Base-by-base conservation (phyloP, 2,888 invertebrate species). In the Seladonia tumulorum region DNA sequence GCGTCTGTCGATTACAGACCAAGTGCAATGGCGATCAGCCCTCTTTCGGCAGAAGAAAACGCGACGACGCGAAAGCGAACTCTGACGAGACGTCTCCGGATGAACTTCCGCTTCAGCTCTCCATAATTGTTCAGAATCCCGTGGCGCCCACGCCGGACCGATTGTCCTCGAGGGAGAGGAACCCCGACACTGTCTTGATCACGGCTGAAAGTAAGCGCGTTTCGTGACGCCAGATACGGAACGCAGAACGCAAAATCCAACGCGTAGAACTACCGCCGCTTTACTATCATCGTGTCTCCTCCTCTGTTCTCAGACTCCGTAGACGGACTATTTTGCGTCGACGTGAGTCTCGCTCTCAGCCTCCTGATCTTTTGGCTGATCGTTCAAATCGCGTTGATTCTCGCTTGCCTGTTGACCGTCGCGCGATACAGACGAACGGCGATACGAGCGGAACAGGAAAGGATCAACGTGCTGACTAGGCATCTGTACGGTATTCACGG, bases 331-430 rank as follows among this genome's bases (percentile, higher is more conserved):
- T 96, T 96, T 85, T 97, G 97, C 94, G 95, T 97, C 42, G 97
- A 97, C 91, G 96, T 97, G 91, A 95, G 96, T 68, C 94, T 98
- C 76, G 95, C 97, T 47, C 96, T 97, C 85, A 97, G 97, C 39
- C 94, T 97, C 7, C 95, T 96, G 66, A 96, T 97, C 76, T 96
- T 96, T 79, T 97, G 97, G 96, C 95, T 96, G 60, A 95, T 96
- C 75, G 95, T 97, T 29, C 96, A 97, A 95, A 95, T 96, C 75
- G 95, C 96, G 10, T 93, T 97, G 49, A 95, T 96, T 49, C 95
- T 96, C 22, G 95, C 96, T 74, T 96, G 96, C 82, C 94, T 96
- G 83, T 93, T 96, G 89, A 94, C 96, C 66, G 95, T 96, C 57
- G 95, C 96, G 86, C 95, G 95, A 49, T 97, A 97, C 77, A 90